A percentile compares a stretch with the other conserved stretches of the same genome.
Conservation (phyloP, 2,888 invertebrate genomes). For the Acanthoscelides obtectus region DNA sequence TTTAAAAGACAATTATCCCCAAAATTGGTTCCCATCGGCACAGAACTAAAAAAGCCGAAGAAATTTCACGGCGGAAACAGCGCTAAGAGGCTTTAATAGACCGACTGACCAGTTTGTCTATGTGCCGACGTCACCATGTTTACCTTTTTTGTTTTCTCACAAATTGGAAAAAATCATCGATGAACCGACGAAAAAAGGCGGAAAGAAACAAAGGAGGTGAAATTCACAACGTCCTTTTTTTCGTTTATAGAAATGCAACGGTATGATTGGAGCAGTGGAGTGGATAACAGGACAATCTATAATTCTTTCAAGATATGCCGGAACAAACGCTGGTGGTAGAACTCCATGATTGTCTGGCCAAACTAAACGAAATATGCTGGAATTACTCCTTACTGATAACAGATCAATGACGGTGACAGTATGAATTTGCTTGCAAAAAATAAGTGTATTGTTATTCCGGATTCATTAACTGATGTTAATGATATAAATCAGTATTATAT, state of each 20-base stretch:
- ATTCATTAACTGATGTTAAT: too few relatives aligned
- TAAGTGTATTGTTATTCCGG: too few relatives aligned
- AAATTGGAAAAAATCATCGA: not conserved
- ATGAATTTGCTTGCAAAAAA: too few relatives aligned
- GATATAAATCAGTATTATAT: too few relatives aligned
- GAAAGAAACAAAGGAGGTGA: not conserved
- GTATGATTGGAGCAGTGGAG: not conserved
- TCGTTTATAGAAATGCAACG: not conserved
- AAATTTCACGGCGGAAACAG: not conserved
- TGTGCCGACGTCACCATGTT: not conserved
- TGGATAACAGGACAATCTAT: too few relatives aligned
- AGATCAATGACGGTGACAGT: too few relatives aligned
- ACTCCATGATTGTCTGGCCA: too few relatives aligned
- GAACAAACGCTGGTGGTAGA: too few relatives aligned
- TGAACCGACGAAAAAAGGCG: not conserved
- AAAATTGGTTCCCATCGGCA: not conserved
- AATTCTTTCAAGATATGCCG: too few relatives aligned
- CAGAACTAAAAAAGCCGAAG: constrained; percentile 6
- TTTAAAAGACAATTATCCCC: not conserved
- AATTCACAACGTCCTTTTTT: not conserved
- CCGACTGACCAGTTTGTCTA: not conserved
- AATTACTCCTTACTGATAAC: too few relatives aligned
- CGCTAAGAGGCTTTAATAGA: not conserved
- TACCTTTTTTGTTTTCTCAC: not conserved
- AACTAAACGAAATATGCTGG: too few relatives aligned